phyloP scores from a whole-genome alignment of 2,797 vertebrate genomes.

The Sorex maritimensis region DNA sequence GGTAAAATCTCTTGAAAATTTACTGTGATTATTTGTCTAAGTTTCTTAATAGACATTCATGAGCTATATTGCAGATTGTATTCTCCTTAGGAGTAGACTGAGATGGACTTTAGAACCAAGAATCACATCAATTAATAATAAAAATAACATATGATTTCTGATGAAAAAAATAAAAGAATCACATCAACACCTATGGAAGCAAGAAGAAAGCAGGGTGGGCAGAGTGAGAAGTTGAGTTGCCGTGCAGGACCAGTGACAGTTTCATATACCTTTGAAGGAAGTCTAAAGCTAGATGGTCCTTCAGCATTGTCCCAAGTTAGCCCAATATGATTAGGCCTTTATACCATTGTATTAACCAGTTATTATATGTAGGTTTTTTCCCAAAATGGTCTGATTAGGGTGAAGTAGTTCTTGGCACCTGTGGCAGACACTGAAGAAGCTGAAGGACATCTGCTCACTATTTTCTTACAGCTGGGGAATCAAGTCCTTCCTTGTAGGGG shows the following conservation, averaged over 20 bases:
- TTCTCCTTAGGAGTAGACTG: slow-evolving; percentile 19
- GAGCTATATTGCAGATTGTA: background rate
- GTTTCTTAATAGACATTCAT: background rate
- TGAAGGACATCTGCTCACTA: background rate
- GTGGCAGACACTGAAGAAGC: background rate
- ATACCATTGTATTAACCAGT: background rate
- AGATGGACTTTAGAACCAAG: background rate
- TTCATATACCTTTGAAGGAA: background rate
- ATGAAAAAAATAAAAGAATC: background rate
- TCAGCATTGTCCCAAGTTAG: slow-evolving; percentile 33
- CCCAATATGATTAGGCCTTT: slow-evolving; percentile 26
- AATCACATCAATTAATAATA: background rate
- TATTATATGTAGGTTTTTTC: background rate
- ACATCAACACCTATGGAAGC: slow-evolving; percentile 5
- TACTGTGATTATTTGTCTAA: background rate
- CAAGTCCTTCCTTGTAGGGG: background rate
- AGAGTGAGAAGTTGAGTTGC: background rate
- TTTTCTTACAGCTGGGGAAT: background rate
- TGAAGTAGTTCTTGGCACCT: background rate
- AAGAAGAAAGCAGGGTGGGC: background rate
- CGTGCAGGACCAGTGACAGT: background rate
- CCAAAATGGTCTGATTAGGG: slow-evolving; percentile 13
- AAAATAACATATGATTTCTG: too few species aligned
- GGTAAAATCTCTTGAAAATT: slow-evolving; percentile 14
- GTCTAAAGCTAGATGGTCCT: background rate